A percentile compares a stretch with the other conserved stretches of the same genome.
Evolutionary conservation across 64 coral and sea anemone species (phyloP).

Genomic region (Actinia equina): DNA sequence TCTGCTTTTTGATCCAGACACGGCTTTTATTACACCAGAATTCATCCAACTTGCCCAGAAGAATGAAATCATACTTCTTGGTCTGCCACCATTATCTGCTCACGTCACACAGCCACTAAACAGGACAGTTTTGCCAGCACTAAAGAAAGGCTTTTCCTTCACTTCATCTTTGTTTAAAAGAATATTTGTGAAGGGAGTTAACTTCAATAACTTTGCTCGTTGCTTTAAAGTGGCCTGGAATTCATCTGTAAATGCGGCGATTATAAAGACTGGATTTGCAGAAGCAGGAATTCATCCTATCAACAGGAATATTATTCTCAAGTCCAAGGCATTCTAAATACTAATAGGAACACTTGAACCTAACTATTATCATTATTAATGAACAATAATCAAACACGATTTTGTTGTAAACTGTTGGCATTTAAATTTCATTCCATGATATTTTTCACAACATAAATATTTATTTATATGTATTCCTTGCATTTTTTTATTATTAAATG

Average conservation of each 20-base stretch:
- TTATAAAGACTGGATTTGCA: slow-evolving; percentile 20
- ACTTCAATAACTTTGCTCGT: slow-evolving; percentile 4
- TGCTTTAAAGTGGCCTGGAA: slow-evolving; percentile 22
- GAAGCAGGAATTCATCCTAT: slow-evolving; percentile 17
- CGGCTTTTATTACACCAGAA: slow-evolving; percentile 13
- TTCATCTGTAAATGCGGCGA: not conserved
- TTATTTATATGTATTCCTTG: no score
- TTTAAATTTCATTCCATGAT: no score
- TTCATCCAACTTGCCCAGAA: slow-evolving; percentile 5
- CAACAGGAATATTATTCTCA: not conserved
- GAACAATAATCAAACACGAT: no score
- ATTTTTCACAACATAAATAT: no score
- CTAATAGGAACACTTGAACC: no score
- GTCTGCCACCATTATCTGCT: slow-evolving; percentile 7
- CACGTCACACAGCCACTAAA: slow-evolving; percentile 7
- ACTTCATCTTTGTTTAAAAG: not conserved
- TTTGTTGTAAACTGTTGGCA: no score
- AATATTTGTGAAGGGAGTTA: not conserved
- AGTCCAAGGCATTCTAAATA: not conserved
- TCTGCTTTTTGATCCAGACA: slow-evolving; percentile 18
- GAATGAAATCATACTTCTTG: slow-evolving; percentile 8
- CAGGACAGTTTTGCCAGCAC: slow-evolving; percentile 10
- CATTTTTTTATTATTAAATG: no score
- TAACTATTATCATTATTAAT: no score
- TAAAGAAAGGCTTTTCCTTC: not conserved